Evolutionary conservation across 2,113 vertebrate genomes (phyloP).

Genomic region (Oreotrochilus melanogaster): DNA sequence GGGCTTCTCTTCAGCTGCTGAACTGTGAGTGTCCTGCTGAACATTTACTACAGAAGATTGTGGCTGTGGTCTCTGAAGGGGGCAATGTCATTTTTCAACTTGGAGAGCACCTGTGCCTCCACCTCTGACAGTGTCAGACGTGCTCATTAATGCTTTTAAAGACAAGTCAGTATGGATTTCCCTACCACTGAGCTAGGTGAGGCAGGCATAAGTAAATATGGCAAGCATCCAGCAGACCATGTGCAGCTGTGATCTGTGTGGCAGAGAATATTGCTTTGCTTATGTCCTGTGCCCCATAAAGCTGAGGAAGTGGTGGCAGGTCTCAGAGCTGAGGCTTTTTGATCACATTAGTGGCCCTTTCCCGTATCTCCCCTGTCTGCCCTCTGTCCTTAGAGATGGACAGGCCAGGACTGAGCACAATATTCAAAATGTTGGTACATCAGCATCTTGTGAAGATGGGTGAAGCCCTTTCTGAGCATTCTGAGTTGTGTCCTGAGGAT

Average conservation of each 20-base stretch:
- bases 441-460: too few species aligned
- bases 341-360: too few species aligned
- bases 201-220: background rate
- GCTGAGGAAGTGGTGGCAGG: too few species aligned
- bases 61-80: background rate
- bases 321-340: too few species aligned
- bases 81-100: background rate
- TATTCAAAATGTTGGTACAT: too few species aligned
- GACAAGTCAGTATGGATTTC: background rate
- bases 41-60: background rate
- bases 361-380: too few species aligned
- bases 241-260: background rate
- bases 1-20: background rate
- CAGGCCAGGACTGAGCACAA: too few species aligned
- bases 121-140: background rate
- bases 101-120: background rate
- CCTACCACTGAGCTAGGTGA: background rate
- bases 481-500: too few species aligned
- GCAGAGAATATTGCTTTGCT: background rate
- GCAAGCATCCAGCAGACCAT: background rate
- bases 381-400: too few species aligned
- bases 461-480: too few species aligned
- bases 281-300: too few species aligned
- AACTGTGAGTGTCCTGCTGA: background rate
- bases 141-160: background rate